Evolutionary conservation across 2,888 invertebrate species (phyloP).

Genomic region (Calephelis perditalis): DNA sequence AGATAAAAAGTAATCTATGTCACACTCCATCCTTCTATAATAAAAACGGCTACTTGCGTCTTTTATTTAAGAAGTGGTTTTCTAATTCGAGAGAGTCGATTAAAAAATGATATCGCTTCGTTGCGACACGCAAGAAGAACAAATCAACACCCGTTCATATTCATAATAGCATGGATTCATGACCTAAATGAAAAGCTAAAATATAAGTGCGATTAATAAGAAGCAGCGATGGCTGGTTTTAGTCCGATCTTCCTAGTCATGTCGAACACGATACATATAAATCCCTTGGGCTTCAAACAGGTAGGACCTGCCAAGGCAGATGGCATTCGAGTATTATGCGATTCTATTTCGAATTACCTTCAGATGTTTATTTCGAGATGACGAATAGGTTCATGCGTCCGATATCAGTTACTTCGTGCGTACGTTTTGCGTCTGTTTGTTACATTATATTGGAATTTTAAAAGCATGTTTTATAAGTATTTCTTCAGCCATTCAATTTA

Average conservation of each 20-base stretch:
- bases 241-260: slow-evolving; percentile 28
- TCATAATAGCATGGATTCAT: too few relatives aligned
- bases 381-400: slow-evolving; percentile 62
- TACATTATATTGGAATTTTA: slow-evolving; percentile 74
- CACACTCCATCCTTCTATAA: too few relatives aligned
- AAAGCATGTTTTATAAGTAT: slow-evolving; percentile 56
- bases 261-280: slow-evolving; percentile 40
- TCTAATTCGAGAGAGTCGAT: too few relatives aligned
- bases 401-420: slow-evolving; percentile 42
- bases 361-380: slow-evolving; percentile 72
- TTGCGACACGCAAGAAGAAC: too few relatives aligned
- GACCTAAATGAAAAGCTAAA: not conserved
- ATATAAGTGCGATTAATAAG: slow-evolving; percentile 5
- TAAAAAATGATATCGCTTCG: too few relatives aligned
- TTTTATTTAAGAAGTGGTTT: too few relatives aligned
- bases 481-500: slow-evolving; percentile 28
- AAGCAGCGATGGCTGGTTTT: slow-evolving; percentile 20
- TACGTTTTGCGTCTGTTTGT: slow-evolving; percentile 44
- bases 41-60: too few relatives aligned
- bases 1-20: too few relatives aligned
- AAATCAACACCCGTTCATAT: too few relatives aligned
- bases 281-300: slow-evolving; percentile 51
- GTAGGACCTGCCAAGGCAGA: slow-evolving; percentile 58
- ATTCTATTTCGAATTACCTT: slow-evolving; percentile 78
- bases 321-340: slow-evolving; percentile 63